phyloP scores from a whole-genome alignment of 2,113 vertebrate genomes.

The Rattus rattus region DNA sequence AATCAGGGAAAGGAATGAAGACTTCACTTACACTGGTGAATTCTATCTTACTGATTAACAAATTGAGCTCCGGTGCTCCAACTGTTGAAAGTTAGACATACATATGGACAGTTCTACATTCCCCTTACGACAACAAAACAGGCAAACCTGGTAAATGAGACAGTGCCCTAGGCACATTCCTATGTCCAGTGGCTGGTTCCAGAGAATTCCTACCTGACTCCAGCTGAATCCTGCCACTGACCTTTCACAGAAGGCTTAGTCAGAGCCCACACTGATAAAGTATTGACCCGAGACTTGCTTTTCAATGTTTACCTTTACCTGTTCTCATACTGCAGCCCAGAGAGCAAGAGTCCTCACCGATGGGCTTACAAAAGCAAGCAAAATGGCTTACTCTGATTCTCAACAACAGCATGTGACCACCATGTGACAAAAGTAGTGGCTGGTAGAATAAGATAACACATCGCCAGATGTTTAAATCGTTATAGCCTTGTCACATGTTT shows the following conservation, averaged over 20 bases:
- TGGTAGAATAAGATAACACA: not conserved
- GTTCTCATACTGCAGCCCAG: not conserved
- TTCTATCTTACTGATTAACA: not conserved
- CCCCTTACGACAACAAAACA: not conserved
- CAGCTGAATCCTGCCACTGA: not conserved
- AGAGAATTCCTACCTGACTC: not conserved
- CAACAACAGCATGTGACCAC: not conserved
- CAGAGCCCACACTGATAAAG: not conserved
- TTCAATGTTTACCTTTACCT: not conserved
- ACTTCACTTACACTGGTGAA: not conserved
- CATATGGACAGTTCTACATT: not conserved
- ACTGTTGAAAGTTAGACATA: not conserved
- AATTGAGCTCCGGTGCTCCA: not conserved
- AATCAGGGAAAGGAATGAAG: not conserved
- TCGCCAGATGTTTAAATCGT: not conserved
- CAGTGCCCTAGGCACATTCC: not conserved
- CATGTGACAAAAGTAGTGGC: not conserved
- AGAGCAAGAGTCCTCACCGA: not conserved
- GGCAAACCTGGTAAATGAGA: not conserved
- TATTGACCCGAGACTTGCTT: not conserved
- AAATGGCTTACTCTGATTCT: not conserved
- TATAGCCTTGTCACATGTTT: not conserved
- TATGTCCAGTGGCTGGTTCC: conserved; percentile 1
- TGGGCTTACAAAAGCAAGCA: not conserved
- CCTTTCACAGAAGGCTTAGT: not conserved